These are phyloP conservation scores for Eubasilissa splendida DNA, from an alignment of 2,888 invertebrate species.

Conservation along the genomic window DNA sequence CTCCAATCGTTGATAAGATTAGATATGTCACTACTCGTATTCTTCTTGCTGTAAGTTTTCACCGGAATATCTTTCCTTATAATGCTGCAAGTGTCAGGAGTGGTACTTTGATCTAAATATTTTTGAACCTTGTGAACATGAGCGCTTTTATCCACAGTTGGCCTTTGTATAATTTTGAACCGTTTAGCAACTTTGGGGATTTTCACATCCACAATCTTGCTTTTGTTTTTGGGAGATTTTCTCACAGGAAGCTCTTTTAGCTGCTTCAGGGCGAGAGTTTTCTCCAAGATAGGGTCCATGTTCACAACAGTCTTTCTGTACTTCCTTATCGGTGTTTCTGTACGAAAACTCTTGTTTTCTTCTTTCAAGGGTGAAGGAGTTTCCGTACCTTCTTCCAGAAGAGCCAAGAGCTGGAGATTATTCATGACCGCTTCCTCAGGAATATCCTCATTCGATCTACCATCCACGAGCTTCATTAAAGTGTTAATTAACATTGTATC, in stretches of 20 bases:
- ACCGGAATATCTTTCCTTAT: conserved; percentile 18
- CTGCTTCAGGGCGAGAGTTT: conserved; percentile 51
- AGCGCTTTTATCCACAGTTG: neutral
- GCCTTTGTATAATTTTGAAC: neutral
- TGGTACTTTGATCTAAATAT: neutral
- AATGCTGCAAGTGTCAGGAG: neutral
- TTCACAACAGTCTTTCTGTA: neutral
- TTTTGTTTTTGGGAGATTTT: conserved; percentile 11
- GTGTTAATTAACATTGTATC: neutral
- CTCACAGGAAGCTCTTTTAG: conserved; percentile 48
- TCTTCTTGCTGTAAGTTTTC: conserved; percentile 40
- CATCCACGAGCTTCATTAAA: neutral
- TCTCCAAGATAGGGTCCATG: conserved; percentile 44
- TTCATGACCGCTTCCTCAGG: conserved; percentile 43
- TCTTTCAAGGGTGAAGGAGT: neutral
- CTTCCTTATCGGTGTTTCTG: neutral
- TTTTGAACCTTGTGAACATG: neutral
- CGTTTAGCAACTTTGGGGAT: conserved; percentile 46
- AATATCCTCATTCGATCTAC: neutral
- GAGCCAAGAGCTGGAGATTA: conserved; percentile 50
- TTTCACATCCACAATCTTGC: conserved; percentile 50
- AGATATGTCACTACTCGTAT: conserved; percentile 43
- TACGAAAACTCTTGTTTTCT: neutral
- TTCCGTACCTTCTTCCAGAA: conserved; percentile 51
- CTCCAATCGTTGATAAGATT: conserved; percentile 52